phyloP scores from a whole-genome alignment of 53 echinoderm and acorn worm species.

The Zoroaster sp. region DNA sequence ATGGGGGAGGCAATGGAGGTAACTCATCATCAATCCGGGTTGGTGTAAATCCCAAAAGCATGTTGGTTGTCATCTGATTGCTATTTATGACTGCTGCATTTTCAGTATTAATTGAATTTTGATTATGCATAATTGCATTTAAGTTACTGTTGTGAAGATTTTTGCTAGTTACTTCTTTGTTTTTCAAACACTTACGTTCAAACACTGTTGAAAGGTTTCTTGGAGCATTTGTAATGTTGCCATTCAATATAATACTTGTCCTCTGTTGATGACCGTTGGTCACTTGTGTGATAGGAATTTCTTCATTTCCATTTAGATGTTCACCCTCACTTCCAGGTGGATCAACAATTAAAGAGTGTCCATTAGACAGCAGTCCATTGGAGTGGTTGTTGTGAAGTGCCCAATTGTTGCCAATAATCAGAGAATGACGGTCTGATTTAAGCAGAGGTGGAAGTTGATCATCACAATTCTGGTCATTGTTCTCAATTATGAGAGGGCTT shows the following conservation, averaged over 20 bases:
- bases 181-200: conserved; percentile 39
- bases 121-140: not conserved
- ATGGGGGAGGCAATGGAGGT: conserved; percentile 54
- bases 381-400: conserved; percentile 50
- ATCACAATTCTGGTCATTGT: conserved; percentile 45
- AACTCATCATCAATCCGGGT: conserved; percentile 33
- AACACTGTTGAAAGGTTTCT: conserved; percentile 31
- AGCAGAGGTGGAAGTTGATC: conserved; percentile 35
- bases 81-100: not conserved
- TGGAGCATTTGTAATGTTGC: not conserved
- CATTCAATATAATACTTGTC: conserved; percentile 35
- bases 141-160: conserved; percentile 14
- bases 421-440: conserved; percentile 50
- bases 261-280: conserved; percentile 8
- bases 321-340: conserved; percentile 17
- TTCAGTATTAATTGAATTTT: not conserved
- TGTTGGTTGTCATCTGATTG: conserved; percentile 23
- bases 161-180: conserved; percentile 34
- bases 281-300: not conserved
- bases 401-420: conserved; percentile 55
- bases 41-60: conserved; percentile 6
- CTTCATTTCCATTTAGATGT: conserved; percentile 3
- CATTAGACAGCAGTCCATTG: conserved; percentile 22
- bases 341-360: conserved; percentile 39
- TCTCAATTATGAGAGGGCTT: not conserved